Conservation (phyloP, 1,140 invertebrate species). For the Uloborus diversus region DNA sequence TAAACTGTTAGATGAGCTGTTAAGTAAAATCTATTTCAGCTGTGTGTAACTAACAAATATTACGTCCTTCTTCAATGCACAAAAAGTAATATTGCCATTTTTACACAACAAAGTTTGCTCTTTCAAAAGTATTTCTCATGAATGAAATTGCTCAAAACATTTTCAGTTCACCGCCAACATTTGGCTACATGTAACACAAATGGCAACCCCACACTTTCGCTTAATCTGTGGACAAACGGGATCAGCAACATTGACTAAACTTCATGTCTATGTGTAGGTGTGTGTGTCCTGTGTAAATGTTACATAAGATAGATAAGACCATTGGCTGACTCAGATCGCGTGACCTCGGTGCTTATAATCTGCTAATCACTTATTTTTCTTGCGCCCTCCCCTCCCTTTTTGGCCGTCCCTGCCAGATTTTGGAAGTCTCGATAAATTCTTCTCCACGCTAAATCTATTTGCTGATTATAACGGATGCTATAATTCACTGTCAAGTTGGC, state of each 20-base stretch:
- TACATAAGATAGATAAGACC: conserved; percentile 40
- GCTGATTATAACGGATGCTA: conserved; percentile 39
- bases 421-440: conserved; percentile 37
- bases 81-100: too few species aligned
- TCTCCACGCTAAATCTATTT: conserved; percentile 28
- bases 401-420: not conserved
- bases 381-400: not conserved
- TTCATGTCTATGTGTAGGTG: conserved; percentile 4
- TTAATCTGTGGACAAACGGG: conserved; percentile 49
- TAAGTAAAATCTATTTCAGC: too few species aligned
- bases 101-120: too few species aligned
- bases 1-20: too few species aligned
- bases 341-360: conserved; percentile 37
- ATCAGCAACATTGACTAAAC: conserved; percentile 33
- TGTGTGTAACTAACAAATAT: too few species aligned
- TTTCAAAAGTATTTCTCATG: too few species aligned
- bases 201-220: conserved; percentile 10
- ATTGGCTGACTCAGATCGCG: conserved; percentile 27
- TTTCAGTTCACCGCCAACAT: not conserved
- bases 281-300: conserved; percentile 37
- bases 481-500: conserved; percentile 42
- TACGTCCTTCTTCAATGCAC: too few species aligned
- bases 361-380: conserved; percentile 47
- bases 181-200: not conserved
- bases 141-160: too few species aligned